A percentile compares a stretch with the other conserved stretches of the same genome.
Evolutionary conservation across 2,888 invertebrate genomes (phyloP).

Genomic region (Calliscelio sp.): DNA sequence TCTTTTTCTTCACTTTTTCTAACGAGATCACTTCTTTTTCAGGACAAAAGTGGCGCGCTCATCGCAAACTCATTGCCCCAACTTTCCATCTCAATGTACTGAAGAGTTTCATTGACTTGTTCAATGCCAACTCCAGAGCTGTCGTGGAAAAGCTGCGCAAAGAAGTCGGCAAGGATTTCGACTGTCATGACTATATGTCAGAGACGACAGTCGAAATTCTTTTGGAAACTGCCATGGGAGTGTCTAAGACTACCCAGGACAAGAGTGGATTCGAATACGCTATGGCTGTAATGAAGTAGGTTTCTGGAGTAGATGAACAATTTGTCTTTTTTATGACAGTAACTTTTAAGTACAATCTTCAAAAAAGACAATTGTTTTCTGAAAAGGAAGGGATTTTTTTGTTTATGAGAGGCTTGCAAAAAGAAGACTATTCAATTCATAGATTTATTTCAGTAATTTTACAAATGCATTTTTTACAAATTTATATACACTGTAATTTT

Average conservation of each 20-base stretch:
- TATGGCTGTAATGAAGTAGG: conserved; percentile 93
- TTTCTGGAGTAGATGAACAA: no score
- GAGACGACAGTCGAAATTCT: conserved; percentile 94
- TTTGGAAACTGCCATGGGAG: conserved; percentile 95
- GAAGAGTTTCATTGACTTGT: conserved; percentile 94
- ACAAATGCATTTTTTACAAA: no score
- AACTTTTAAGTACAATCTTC: background rate
- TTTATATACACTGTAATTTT: no score
- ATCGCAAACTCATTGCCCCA: conserved; percentile 94
- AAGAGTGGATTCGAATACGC: conserved; percentile 94
- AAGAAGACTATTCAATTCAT: no score
- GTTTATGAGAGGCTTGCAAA: no score
- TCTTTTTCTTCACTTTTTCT: background rate
- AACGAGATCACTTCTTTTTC: conserved; percentile 48
- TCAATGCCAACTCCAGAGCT: conserved; percentile 93
- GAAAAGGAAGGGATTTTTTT: no score
- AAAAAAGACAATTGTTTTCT: no score
- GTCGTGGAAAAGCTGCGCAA: conserved; percentile 91
- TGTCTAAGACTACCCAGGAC: conserved; percentile 93
- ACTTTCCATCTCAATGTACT: conserved; percentile 95
- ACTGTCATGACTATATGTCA: conserved; percentile 94
- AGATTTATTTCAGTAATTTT: no score
- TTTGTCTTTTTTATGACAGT: no score
- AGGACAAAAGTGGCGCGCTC: conserved; percentile 95
- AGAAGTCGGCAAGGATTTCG: conserved; percentile 89